Evolutionary conservation across 2,113 vertebrate genomes (phyloP), one percentile per base, ranked within the genome.

Genomic region (Gallinago paraguaiae): DNA sequence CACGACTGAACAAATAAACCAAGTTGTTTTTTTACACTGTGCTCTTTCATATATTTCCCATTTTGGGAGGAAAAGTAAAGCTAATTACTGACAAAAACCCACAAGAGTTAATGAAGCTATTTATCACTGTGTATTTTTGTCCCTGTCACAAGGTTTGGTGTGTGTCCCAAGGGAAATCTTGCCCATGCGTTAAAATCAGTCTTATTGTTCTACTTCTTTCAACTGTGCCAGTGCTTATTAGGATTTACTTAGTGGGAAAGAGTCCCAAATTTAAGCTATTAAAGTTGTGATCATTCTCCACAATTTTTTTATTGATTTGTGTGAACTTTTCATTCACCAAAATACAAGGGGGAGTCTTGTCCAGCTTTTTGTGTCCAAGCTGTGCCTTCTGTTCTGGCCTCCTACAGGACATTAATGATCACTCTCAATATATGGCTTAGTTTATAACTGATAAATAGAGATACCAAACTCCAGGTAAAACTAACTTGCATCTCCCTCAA

Each of bases 171-270:
- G 64, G 88, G 90, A 74, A 79, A 68, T 77, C 60, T 77, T 83
- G 57, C 79, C 78, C 17, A 7, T 81, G 86, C 57, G n/a, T 84
- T 92, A 41, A 74, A 86, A 90, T 88, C 92, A 69, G 17, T n/a
- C 33, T 16, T 86, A 77, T 81, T 93, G 77, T 89, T 96, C 87
- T 69, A 39, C 64, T 89, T 95, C 67, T 75, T 86, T 90, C 71
- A 82, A 13, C 65, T 82, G 1, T 48, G 64, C 59, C 71, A 57
- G 72, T 2, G 33, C 57, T 95, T 71, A 37, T 70, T 78, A 30
- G 82, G 48, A 51, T 64, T 94, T 92, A 35, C 71, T 65, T 48
- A 37, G 69, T 0, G 11, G 67, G 27, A 76, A 23, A 48, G 33
- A n/a, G 9, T 24, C 28, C 25, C 4, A 19, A 64, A n/a, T 61